A percentile compares a stretch with the other conserved stretches of the same genome.
These are phyloP conservation scores for Metaphire vulgaris DNA, from an alignment of 1,140 invertebrate genomes.

Conservation along the genomic window DNA sequence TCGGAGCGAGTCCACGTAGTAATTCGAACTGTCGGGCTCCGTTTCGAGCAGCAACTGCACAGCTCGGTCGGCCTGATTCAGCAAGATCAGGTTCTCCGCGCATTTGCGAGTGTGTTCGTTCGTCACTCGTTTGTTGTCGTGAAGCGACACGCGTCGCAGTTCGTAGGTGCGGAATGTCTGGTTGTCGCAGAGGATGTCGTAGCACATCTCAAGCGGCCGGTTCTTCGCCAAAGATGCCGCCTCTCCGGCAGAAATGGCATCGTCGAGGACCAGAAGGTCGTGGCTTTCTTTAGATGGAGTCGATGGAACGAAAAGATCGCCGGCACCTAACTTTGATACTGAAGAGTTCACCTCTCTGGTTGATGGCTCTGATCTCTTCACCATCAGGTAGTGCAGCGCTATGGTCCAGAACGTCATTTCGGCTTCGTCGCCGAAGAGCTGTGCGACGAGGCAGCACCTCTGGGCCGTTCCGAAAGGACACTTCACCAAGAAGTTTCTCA, in stretches of 20 bases:
- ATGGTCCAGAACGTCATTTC: constrained; percentile 58
- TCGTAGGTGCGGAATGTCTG: constrained; percentile 33
- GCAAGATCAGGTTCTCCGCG: constrained; percentile 56
- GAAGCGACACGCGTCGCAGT: constrained; percentile 45
- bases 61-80: constrained; percentile 58
- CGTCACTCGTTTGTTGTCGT: constrained; percentile 57
- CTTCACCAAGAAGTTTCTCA: constrained; percentile 43
- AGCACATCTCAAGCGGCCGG: constrained; percentile 54
- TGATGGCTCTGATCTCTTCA: constrained; percentile 34
- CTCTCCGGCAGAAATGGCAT: neutral
- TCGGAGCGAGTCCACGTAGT: constrained; percentile 59
- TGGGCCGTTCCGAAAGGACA: constrained; percentile 52
- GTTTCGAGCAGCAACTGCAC: constrained; percentile 60
- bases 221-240: too few species aligned
- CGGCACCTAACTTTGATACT: constrained; percentile 20
- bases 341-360: constrained; percentile 32
- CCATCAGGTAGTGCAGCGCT: constrained; percentile 44
- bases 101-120: constrained; percentile 54
- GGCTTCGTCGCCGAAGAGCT: constrained; percentile 57
- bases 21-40: constrained; percentile 57
- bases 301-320: constrained; percentile 32
- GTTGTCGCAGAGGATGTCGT: constrained; percentile 56
- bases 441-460: constrained; percentile 53
- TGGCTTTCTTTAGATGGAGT: constrained; percentile 26
- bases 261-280: neutral